Base-by-base conservation (phyloP, 2,113 vertebrate genomes). In the Strix uralensis region DNA sequence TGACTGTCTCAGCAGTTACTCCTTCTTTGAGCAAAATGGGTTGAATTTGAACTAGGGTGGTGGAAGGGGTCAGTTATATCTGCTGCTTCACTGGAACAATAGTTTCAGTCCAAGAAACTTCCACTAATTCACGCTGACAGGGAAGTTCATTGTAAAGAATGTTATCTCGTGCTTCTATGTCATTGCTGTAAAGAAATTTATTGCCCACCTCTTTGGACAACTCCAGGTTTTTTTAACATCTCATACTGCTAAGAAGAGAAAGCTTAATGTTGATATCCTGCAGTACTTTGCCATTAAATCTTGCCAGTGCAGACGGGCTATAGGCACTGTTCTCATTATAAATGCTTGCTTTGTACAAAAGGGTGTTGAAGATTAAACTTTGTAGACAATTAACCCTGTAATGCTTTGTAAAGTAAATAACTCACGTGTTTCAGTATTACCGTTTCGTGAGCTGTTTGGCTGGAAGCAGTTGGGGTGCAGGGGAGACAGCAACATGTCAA, bases 401-500 rank as follows among this genome's bases (percentile, higher is more conserved):
- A n/a, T 25, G 74, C 42, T 74, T 36, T 57, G 32, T 49, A 11
- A 73, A 77, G 27, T 30, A 65, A 92, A 61, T 42, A 26, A 85
- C 32, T 77, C 7, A 2, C 11, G 49, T 57, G 34, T 10, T 81
- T 62, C 30, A 20, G 22, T 38, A 3, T 58, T 34, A 23, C 0
- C 2, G 0, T 70, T 47, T 49, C 11, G 0, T 11, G 61, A 71
- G 42, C 86, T 82, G 61, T 32, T n/a, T 62, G 70, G 46, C 61
- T 82, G 75, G 36, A 25, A 12, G 85, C 22, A 5, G 27, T 9
- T 38, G 49, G 69, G 86, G 29, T 17, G 3, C 17, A 3, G 20
- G 16, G 52, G 13, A 27, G 21, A 10, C 3, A 9, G 29, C 15
- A 11, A 6, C 20, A 11, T 19, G 12, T 40, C 1, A 0, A 72